Base-by-base conservation (phyloP, 2,888 invertebrate species). In the Metalampra italica region DNA sequence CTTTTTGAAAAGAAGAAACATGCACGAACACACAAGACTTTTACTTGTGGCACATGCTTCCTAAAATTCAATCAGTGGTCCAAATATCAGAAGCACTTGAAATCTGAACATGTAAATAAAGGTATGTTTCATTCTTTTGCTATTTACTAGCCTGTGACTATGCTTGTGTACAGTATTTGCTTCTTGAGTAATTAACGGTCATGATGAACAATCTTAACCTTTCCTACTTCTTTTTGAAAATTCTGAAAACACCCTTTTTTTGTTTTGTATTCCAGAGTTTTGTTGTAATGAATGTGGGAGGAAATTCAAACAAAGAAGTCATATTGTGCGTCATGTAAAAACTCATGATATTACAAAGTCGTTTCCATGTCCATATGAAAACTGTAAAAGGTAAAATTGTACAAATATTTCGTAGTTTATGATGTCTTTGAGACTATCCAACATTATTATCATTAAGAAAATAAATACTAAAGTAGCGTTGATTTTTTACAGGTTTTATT, bases 1-100 rank as follows among this genome's bases (percentile, higher is more conserved):
- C 62, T 84, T 8, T 75, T 70, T 61, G 88, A 87, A 9, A 85
- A 88, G 47, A 88, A 84, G 34, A 85, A 76, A 40, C 93, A 93
- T 51, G 71, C 83, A 68, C 66, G 69, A 47, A 69, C 64, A 11
- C 91, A 89, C 45, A 87, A 90, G 60, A 76, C 71, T 0, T 90
- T 91, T 57, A 74, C 68, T 15, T 91, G 91, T 56, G 66, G 78
- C 9, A 71, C 79, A 9, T 93, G 93, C 60, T 55, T 73, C 0
- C 61, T 75, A 43, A 71, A 69, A 44, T 93, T 92, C 59, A 67
- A 71, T 29, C 90, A 83, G 45, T 91, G 90, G 82, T 76, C 86
- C 0, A 75, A 80, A 55, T 78, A 90, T 40, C 71, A 81, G 29
- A 79, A 81, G 22, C 93, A 91, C 59, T 77, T 69, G 52, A 84